Percentiles rank a stretch among this genome's conserved stretches.
Evolutionary conservation across 2,797 vertebrate genomes (phyloP).

Genomic region (Chlorospingus flavigularis): DNA sequence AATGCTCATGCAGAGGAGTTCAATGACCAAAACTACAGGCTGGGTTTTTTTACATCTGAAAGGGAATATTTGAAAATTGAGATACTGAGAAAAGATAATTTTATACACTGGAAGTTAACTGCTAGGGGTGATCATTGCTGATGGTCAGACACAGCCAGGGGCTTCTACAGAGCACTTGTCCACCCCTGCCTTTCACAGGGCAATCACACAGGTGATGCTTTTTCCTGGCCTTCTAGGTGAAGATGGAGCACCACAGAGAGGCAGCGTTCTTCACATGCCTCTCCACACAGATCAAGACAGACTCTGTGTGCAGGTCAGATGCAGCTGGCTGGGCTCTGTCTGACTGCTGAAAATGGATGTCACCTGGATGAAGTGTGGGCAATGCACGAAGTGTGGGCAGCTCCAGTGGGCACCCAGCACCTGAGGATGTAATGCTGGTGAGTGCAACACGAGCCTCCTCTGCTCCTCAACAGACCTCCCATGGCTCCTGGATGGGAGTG

Average conservation of each 20-base stretch:
- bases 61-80: neutral
- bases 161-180: neutral
- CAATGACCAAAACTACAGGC: neutral
- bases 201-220: neutral
- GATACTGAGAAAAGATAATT: neutral
- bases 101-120: neutral
- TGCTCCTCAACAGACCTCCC: accelerated
- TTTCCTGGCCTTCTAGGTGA: neutral
- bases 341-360: accelerated
- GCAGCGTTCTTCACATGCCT: neutral
- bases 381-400: accelerated
- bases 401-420: neutral
- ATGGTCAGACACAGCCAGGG: neutral
- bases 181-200: neutral
- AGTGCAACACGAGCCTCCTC: accelerated
- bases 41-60: neutral
- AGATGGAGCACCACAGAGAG: neutral
- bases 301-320: neutral
- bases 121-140: neutral
- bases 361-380: neutral
- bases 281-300: neutral
- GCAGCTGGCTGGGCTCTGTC: neutral
- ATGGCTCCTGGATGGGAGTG: neutral
- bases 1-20: neutral
- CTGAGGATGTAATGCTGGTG: accelerated